Percentiles rank a stretch among this genome's conserved stretches.
Conservation (phyloP, 2,888 invertebrate genomes). For the Sycophila texana region DNA sequence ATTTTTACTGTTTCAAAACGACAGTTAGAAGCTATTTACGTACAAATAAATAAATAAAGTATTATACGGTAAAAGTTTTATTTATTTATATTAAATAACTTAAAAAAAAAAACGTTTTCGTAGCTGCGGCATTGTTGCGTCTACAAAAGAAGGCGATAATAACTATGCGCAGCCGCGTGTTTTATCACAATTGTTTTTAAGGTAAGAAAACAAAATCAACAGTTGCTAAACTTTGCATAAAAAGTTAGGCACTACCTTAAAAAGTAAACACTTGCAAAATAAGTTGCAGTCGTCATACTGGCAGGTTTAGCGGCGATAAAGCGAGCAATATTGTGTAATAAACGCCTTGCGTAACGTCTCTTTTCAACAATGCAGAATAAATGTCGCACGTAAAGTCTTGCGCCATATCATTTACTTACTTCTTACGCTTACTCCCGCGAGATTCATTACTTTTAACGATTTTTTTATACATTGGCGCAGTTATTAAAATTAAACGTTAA, state of each 20-base stretch:
- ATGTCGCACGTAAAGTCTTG: neutral
- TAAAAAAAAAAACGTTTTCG: too few species aligned
- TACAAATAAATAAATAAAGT: too few species aligned
- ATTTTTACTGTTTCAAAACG: too few species aligned
- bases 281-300: slow-evolving; percentile 14
- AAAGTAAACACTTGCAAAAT: slow-evolving; percentile 20
- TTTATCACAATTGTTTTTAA: neutral
- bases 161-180: neutral
- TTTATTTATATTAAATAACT: too few species aligned
- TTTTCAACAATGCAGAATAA: slow-evolving; percentile 1
- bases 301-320: slow-evolving; percentile 3
- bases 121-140: neutral
- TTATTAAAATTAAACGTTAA: too few species aligned
- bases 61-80: too few species aligned
- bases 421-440: too few species aligned
- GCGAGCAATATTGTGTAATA: slow-evolving; percentile 20
- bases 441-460: too few species aligned
- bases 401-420: too few species aligned
- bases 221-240: too few species aligned
- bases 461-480: too few species aligned
- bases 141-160: neutral
- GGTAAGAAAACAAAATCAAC: neutral
- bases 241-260: neutral
- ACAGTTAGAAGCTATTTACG: too few species aligned
- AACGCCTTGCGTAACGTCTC: neutral